Conservation (phyloP, 2,888 invertebrate genomes). For the Cataglyphis rosenhaueri region DNA sequence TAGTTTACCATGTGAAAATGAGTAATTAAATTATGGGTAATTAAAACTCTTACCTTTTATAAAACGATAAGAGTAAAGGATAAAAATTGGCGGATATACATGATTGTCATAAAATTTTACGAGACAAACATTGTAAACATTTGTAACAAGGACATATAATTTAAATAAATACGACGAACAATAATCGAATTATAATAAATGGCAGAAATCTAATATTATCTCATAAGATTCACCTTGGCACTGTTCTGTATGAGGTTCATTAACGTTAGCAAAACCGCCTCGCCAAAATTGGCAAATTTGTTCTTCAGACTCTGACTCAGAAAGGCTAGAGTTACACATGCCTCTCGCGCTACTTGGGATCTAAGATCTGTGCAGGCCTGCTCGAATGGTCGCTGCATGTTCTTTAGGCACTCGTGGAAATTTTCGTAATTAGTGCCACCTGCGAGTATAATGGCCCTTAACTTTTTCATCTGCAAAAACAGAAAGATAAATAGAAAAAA, state of each 20-base stretch:
- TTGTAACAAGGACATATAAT: neutral
- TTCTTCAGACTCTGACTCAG: conserved; percentile 94
- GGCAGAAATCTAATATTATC: conserved; percentile 21
- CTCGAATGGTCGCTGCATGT: conserved; percentile 93
- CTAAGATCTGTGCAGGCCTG: conserved; percentile 94
- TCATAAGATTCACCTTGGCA: conserved; percentile 91
- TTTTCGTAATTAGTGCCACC: conserved; percentile 91
- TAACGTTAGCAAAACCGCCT: conserved; percentile 92
- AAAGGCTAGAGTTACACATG: conserved; percentile 97
- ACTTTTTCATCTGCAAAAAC: conserved; percentile 91
- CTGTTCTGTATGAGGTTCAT: conserved; percentile 97
- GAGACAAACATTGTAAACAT: neutral
- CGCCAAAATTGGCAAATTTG: conserved; percentile 94
- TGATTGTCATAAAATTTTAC: conserved; percentile 3
- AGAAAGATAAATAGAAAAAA: conserved; percentile 13
- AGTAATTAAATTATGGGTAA: conserved; percentile 15
- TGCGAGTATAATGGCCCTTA: conserved; percentile 93
- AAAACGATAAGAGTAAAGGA: neutral
- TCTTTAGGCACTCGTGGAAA: conserved; percentile 92
- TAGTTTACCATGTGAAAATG: conserved; percentile 78
- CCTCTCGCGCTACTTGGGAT: conserved; percentile 98
- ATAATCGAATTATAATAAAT: conserved; percentile 21
- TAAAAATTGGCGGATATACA: neutral
- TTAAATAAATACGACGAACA: neutral
- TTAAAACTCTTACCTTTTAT: conserved; percentile 44